Conservation (phyloP, 2,113 vertebrate genomes). For the Rhinolophus sinicus region DNA sequence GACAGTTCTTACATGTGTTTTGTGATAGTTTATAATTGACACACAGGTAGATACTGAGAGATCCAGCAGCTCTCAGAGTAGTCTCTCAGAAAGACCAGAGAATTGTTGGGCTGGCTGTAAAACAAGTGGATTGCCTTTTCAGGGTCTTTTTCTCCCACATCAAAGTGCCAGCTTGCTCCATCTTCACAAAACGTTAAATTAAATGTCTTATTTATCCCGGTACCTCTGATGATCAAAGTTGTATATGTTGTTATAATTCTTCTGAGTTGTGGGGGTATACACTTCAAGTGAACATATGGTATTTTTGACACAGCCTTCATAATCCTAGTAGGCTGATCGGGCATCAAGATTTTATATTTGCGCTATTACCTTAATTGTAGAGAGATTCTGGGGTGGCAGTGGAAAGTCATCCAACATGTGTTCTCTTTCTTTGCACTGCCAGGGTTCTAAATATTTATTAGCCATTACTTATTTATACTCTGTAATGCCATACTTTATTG, state of each 20-base stretch:
- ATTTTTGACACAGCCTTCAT: slow-evolving; percentile 44
- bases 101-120: slow-evolving; percentile 21
- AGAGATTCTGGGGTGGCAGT: background rate
- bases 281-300: slow-evolving; percentile 4
- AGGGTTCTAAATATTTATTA: slow-evolving; percentile 74
- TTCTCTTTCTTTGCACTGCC: slow-evolving; percentile 52
- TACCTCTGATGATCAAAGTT: slow-evolving; percentile 49
- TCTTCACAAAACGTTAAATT: slow-evolving; percentile 52
- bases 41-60: background rate
- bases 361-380: slow-evolving; percentile 52
- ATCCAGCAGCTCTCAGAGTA: background rate
- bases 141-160: background rate
- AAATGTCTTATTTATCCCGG: slow-evolving; percentile 49
- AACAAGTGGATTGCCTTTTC: slow-evolving; percentile 40
- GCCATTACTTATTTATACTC: slow-evolving; percentile 58
- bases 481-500: slow-evolving; percentile 55
- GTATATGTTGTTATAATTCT: background rate
- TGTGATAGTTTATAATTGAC: background rate
- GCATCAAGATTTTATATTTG: slow-evolving; percentile 46
- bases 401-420: slow-evolving; percentile 44
- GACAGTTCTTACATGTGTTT: background rate
- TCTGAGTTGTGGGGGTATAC: background rate
- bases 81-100: slow-evolving; percentile 32
- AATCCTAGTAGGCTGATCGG: slow-evolving; percentile 15
- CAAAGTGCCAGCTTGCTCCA: background rate